These are phyloP conservation scores for Takifugu rubripes DNA, from an alignment of 2,797 vertebrate species.

Conservation along the genomic window DNA sequence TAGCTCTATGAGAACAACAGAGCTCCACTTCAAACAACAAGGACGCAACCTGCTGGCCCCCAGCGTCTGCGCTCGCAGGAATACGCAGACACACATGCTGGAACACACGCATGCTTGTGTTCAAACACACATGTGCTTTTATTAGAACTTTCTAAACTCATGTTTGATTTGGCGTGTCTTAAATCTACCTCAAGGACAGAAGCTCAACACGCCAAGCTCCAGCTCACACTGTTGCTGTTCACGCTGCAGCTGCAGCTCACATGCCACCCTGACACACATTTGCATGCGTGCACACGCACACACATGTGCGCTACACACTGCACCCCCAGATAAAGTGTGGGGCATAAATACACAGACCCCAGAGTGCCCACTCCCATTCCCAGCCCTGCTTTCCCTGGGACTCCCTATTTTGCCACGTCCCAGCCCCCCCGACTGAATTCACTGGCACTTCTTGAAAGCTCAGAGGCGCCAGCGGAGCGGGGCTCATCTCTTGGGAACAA, in stretches of 20 bases:
- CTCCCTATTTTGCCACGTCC: slow-evolving; percentile 55
- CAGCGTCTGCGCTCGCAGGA: slow-evolving; percentile 49
- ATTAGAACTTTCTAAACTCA: slow-evolving; percentile 37
- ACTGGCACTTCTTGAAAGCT: slow-evolving; percentile 79
- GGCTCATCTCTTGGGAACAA: slow-evolving; percentile 85
- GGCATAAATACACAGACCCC: slow-evolving; percentile 45
- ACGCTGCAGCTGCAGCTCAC: slow-evolving; percentile 34
- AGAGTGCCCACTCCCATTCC: slow-evolving; percentile 45
- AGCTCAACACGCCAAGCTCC: slow-evolving; percentile 27
- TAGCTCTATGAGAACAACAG: slow-evolving; percentile 74
- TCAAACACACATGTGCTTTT: slow-evolving; percentile 41
- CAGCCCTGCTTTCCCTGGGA: slow-evolving; percentile 43
- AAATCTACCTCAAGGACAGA: slow-evolving; percentile 15
- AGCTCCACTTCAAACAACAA: slow-evolving; percentile 75
- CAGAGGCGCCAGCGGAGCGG: slow-evolving; percentile 80
- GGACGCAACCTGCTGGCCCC: slow-evolving; percentile 69
- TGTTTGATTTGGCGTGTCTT: slow-evolving; percentile 33
- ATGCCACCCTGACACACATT: slow-evolving; percentile 25
- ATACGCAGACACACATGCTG: slow-evolving; percentile 43
- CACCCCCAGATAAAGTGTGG: slow-evolving; percentile 21
- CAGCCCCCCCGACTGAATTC: slow-evolving; percentile 49
- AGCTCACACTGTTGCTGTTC: slow-evolving; percentile 33
- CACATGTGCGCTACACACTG: slow-evolving; percentile 22
- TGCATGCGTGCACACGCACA: slow-evolving; percentile 25
- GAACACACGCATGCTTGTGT: slow-evolving; percentile 44